phyloP scores from a whole-genome alignment of 2,797 vertebrate species.

The Anableps anableps region DNA sequence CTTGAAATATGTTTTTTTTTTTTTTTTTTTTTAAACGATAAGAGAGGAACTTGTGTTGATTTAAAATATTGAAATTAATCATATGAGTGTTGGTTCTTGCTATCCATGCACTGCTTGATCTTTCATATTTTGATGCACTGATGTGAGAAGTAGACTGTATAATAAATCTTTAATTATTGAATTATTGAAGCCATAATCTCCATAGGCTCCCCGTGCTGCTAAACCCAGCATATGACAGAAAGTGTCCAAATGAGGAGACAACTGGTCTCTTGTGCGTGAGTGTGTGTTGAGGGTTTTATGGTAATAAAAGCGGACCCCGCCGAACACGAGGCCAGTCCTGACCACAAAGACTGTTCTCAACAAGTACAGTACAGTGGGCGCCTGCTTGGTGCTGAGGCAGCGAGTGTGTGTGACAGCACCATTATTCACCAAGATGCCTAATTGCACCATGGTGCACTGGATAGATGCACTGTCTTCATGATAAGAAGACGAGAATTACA shows the following conservation, averaged over 20 bases:
- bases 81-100: neutral
- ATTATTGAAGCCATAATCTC: conserved; percentile 52
- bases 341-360: conserved; percentile 73
- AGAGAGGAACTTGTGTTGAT: neutral
- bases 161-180: conserved; percentile 4
- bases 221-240: conserved; percentile 57
- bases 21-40: neutral
- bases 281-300: conserved; percentile 60
- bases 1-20: too few relatives aligned
- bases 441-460: conserved; percentile 66
- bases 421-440: conserved; percentile 76
- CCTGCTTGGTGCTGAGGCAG: conserved; percentile 75
- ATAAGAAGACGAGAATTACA: conserved; percentile 45
- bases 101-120: neutral
- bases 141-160: neutral
- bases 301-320: conserved; percentile 67
- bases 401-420: conserved; percentile 77
- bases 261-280: conserved; percentile 48
- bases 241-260: conserved; percentile 67
- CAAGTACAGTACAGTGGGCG: conserved; percentile 71
- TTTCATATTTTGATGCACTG: neutral
- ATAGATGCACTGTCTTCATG: conserved; percentile 45
- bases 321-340: conserved; percentile 58
- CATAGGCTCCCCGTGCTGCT: conserved; percentile 37
- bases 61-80: neutral